phyloP scores from a whole-genome alignment of 2,113 vertebrate species.

The Lucifuga dentata region DNA sequence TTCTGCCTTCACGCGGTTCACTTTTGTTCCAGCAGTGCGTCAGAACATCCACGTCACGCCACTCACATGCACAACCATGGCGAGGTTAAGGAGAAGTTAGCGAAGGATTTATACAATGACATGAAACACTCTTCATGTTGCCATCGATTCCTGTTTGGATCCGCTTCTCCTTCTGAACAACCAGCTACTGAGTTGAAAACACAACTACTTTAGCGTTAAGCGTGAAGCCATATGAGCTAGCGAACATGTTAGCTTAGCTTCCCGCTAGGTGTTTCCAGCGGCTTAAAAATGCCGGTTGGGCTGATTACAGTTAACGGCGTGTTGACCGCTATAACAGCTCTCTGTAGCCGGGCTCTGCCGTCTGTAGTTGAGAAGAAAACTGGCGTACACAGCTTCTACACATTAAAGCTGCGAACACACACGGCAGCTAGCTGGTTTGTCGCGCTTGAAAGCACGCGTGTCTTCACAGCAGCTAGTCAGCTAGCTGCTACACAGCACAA shows the following conservation, averaged over 20 bases:
- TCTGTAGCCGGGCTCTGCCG: too few species aligned
- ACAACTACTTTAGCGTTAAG: not conserved
- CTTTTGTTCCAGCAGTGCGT: slow-evolving; percentile 21
- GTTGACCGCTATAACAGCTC: not conserved
- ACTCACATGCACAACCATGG: not conserved
- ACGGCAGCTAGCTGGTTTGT: slow-evolving; percentile 10
- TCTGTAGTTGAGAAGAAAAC: too few species aligned
- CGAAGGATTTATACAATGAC: not conserved
- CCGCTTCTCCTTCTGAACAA: not conserved
- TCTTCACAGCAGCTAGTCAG: slow-evolving; percentile 36
- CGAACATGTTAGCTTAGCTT: slow-evolving; percentile 21
- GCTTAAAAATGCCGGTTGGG: slow-evolving; percentile 42
- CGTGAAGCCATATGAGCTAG: slow-evolving; percentile 27
- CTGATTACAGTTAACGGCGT: not conserved
- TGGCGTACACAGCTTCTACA: not conserved
- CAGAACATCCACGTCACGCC: slow-evolving; percentile 60
- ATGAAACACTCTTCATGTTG: not conserved
- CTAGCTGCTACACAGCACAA: slow-evolving; percentile 45
- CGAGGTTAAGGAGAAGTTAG: not conserved
- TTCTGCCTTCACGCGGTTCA: not conserved
- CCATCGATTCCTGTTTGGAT: rapidly evolving
- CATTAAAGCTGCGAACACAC: not conserved
- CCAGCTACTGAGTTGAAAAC: not conserved
- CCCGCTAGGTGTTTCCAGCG: slow-evolving; percentile 19
- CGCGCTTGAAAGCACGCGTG: slow-evolving; percentile 51